Conservation (phyloP, 1,140 invertebrate genomes). For the Drosophila asahinai region DNA sequence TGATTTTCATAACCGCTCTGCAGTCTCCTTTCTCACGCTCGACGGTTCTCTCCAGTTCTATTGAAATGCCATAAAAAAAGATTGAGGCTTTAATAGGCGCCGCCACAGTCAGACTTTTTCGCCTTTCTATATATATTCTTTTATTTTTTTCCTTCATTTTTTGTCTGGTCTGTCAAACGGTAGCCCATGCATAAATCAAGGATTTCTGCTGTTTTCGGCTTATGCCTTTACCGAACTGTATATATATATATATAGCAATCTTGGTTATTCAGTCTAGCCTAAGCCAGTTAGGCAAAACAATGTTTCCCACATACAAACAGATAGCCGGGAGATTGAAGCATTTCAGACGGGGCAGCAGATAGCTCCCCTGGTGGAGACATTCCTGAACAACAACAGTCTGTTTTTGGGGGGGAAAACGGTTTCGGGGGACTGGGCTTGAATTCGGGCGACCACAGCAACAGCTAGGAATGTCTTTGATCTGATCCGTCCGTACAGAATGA, state of each 20-base stretch:
- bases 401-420: slow-evolving; percentile 1
- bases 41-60: slow-evolving; percentile 54
- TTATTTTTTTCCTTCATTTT: slow-evolving; percentile 10
- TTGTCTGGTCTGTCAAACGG: slow-evolving; percentile 72
- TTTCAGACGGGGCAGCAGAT: slow-evolving; percentile 59
- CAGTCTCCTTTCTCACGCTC: slow-evolving; percentile 53
- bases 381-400: slow-evolving; percentile 43
- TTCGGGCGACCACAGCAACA: slow-evolving; percentile 61
- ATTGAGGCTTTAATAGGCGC: slow-evolving; percentile 80
- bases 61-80: slow-evolving; percentile 83
- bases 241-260: slow-evolving; percentile 37
- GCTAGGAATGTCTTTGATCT: slow-evolving; percentile 81
- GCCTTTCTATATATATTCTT: background rate
- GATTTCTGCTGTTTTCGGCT: slow-evolving; percentile 58
- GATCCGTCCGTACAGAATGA: slow-evolving; percentile 71
- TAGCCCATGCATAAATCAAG: slow-evolving; percentile 82
- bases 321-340: slow-evolving; percentile 44
- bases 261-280: slow-evolving; percentile 58
- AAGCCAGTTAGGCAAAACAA: slow-evolving; percentile 75
- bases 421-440: slow-evolving; percentile 14
- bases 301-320: slow-evolving; percentile 70
- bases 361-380: slow-evolving; percentile 65
- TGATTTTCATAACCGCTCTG: slow-evolving; percentile 71
- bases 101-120: slow-evolving; percentile 56
- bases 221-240: slow-evolving; percentile 50